Evolutionary conservation across 2,888 invertebrate species (phyloP).

Genomic region (Balanococcus diminutus): DNA sequence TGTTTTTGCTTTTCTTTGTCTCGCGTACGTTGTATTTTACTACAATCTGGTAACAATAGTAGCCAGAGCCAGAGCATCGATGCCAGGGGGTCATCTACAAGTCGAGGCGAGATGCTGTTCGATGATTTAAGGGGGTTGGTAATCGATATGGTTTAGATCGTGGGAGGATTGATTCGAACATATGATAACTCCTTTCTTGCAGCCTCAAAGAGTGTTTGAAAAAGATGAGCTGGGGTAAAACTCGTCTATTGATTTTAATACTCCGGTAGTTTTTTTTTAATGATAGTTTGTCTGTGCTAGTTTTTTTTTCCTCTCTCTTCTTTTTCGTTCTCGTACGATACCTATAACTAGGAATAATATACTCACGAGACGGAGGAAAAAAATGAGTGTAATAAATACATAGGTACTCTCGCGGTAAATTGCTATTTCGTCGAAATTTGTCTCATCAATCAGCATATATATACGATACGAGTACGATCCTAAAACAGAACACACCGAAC

Average conservation of each 20-base stretch:
- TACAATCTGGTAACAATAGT: too few species aligned
- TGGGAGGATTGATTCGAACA: neutral
- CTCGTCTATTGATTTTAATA: slow-evolving; percentile 6
- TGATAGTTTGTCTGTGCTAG: neutral
- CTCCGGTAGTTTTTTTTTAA: neutral
- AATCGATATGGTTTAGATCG: neutral
- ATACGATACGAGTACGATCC: neutral
- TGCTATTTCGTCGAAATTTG: slow-evolving; percentile 34
- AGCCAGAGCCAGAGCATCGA: neutral
- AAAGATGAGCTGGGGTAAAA: neutral
- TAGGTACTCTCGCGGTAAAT: neutral
- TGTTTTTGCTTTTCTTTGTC: neutral
- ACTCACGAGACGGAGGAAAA: neutral
- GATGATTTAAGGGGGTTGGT: neutral
- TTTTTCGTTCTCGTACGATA: neutral
- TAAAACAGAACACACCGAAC: neutral
- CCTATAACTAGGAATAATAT: neutral
- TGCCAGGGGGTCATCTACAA: neutral
- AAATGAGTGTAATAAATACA: neutral
- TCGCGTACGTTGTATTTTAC: neutral
- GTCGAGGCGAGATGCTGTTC: too few species aligned
- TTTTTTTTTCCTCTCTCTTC: neutral
- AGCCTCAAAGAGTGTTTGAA: neutral
- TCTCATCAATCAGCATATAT: slow-evolving; percentile 32
- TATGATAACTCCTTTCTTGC: neutral